These are phyloP conservation scores for Lissonota sp. DNA, from an alignment of 2,888 invertebrate species.

Conservation along the genomic window DNA sequence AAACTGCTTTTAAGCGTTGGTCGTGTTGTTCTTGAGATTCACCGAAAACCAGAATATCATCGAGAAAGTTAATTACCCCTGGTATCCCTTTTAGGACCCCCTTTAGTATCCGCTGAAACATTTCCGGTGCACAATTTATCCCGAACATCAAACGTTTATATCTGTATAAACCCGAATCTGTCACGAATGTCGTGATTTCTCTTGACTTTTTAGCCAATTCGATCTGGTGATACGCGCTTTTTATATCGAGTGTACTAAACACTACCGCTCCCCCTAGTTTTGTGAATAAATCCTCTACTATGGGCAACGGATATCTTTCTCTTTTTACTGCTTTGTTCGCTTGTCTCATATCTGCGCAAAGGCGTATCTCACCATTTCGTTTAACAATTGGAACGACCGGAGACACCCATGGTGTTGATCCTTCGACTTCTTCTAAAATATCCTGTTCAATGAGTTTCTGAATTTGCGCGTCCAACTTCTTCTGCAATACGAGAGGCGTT, in stretches of 20 bases:
- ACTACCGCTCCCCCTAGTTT: conserved; percentile 59
- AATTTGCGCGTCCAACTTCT: conserved; percentile 70
- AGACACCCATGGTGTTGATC: conserved; percentile 61
- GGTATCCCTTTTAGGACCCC: conserved; percentile 75
- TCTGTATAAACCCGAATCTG: conserved; percentile 76
- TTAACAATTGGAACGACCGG: conserved; percentile 73
- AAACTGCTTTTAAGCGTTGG: conserved; percentile 62
- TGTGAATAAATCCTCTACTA: conserved; percentile 50
- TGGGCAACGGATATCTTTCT: conserved; percentile 62
- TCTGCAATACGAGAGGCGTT: conserved; percentile 74
- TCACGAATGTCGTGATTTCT: conserved; percentile 79
- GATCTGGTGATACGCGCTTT: conserved; percentile 79
- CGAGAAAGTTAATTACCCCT: conserved; percentile 77
- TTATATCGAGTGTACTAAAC: conserved; percentile 73
- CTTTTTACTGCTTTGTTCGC: conserved; percentile 69
- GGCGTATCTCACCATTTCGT: conserved; percentile 66
- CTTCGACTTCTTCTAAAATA: conserved; percentile 70
- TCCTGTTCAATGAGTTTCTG: conserved; percentile 66
- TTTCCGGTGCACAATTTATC: conserved; percentile 81
- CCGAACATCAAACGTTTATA: conserved; percentile 82
- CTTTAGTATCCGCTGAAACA: conserved; percentile 79
- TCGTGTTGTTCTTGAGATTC: conserved; percentile 73
- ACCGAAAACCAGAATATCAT: conserved; percentile 80
- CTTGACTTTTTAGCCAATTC: conserved; percentile 74
- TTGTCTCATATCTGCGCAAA: conserved; percentile 71